phyloP scores from a whole-genome alignment of 2,888 invertebrate genomes.

The Eupithecia centaureata region DNA sequence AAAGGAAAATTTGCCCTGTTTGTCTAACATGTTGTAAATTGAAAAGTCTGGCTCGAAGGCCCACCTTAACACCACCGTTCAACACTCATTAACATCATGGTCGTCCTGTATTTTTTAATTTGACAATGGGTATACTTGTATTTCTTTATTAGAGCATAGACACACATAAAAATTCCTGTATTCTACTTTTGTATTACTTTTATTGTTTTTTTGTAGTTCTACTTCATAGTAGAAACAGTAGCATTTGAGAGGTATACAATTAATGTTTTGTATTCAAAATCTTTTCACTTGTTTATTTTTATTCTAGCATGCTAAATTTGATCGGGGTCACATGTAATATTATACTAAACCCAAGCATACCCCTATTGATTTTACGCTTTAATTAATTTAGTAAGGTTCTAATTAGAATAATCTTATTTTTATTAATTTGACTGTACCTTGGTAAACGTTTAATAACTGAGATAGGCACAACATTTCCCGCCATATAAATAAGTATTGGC shows the following conservation, averaged over 20 bases:
- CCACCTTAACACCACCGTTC: neutral
- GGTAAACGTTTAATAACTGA: too few species aligned
- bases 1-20: too few species aligned
- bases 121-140: neutral
- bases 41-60: neutral
- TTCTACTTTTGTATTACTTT: neutral
- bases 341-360: neutral
- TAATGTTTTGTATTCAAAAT: neutral
- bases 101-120: neutral
- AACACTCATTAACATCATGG: neutral
- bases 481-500: too few species aligned
- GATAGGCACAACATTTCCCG: too few species aligned
- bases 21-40: neutral
- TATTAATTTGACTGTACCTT: too few species aligned
- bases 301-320: constrained; percentile 20
- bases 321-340: constrained; percentile 10
- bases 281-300: constrained; percentile 5
- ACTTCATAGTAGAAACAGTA: neutral
- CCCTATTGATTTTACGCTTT: constrained; percentile 15
- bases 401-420: constrained; percentile 1
- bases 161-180: neutral
- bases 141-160: neutral
- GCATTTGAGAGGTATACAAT: neutral
- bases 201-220: constrained; percentile 15
- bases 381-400: neutral